Evolutionary conservation across 1,140 invertebrate species (phyloP).

Genomic region (Zaprionus ornatus): DNA sequence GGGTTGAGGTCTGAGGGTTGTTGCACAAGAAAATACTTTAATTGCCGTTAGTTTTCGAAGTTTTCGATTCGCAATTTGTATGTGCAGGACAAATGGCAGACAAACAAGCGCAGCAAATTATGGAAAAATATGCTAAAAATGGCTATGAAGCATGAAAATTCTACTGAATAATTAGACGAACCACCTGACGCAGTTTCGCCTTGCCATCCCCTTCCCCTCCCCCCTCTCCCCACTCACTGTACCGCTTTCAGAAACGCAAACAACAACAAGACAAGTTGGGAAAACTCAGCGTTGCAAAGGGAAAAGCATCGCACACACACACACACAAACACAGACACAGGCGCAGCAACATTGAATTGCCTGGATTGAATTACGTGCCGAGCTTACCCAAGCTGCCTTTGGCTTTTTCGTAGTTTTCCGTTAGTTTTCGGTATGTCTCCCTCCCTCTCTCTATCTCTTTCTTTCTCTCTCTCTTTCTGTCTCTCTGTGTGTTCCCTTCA

Average conservation of each 20-base stretch:
- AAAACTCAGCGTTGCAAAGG: conserved; percentile 18
- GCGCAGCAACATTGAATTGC: conserved; percentile 46
- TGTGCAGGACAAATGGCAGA: conserved; percentile 53
- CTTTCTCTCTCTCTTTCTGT: neutral
- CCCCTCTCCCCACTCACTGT: neutral
- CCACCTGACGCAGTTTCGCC: conserved; percentile 26
- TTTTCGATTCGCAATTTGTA: conserved; percentile 78
- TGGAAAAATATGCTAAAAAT: conserved; percentile 67
- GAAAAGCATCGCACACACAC: conserved; percentile 3
- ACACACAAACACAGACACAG: conserved; percentile 9
- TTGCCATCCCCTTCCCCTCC: neutral
- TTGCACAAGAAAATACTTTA: conserved; percentile 73
- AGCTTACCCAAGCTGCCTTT: conserved; percentile 41
- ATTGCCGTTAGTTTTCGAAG: conserved; percentile 77
- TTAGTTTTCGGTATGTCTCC: conserved; percentile 32
- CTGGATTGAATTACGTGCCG: conserved; percentile 71
- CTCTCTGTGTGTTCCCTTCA: neutral
- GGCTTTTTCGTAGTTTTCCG: conserved; percentile 46
- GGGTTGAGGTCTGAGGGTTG: conserved; percentile 25
- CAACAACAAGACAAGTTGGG: conserved; percentile 17
- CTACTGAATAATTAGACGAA: conserved; percentile 66
- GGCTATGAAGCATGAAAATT: conserved; percentile 67
- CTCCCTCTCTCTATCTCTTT: neutral
- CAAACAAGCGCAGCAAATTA: conserved; percentile 77
- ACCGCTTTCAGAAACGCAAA: neutral